phyloP scores from a whole-genome alignment of 2,113 vertebrate genomes.

The Strix aluco region DNA sequence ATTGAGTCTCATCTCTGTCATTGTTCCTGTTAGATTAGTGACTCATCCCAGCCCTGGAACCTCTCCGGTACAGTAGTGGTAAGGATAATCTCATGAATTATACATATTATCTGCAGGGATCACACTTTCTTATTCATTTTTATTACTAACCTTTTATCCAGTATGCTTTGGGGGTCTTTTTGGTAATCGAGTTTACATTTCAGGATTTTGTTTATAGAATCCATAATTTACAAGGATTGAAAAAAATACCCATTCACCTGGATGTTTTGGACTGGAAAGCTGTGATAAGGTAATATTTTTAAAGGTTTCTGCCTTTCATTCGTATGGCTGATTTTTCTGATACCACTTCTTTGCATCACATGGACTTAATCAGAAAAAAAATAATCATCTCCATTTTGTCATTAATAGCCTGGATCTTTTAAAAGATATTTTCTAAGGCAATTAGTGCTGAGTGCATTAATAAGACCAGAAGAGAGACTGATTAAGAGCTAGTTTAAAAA shows the following conservation, averaged over 20 bases:
- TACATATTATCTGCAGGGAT: not conserved
- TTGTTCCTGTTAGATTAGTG: not conserved
- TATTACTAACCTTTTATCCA: not conserved
- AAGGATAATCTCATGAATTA: not conserved
- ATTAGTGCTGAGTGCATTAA: constrained; percentile 10
- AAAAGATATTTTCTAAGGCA: constrained; percentile 9
- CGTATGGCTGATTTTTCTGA: not conserved
- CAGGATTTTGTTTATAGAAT: not conserved
- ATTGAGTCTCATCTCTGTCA: not conserved
- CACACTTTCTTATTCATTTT: not conserved
- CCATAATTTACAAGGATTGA: not conserved
- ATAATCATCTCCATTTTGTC: not conserved
- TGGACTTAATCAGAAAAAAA: not conserved
- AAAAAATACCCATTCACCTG: not conserved
- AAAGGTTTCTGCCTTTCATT: not conserved
- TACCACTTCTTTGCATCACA: not conserved
- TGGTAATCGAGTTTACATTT: not conserved
- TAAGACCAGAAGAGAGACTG: constrained; percentile 20
- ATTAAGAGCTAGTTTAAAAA: constrained; percentile 52
- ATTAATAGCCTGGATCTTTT: constrained; percentile 43
- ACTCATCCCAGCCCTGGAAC: not conserved
- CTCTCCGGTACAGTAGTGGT: accelerated
- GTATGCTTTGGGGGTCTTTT: not conserved
- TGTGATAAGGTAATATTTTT: not conserved
- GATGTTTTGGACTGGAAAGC: not conserved